Conservation (phyloP, 2,888 invertebrate species). For the Euzophera pinguis region DNA sequence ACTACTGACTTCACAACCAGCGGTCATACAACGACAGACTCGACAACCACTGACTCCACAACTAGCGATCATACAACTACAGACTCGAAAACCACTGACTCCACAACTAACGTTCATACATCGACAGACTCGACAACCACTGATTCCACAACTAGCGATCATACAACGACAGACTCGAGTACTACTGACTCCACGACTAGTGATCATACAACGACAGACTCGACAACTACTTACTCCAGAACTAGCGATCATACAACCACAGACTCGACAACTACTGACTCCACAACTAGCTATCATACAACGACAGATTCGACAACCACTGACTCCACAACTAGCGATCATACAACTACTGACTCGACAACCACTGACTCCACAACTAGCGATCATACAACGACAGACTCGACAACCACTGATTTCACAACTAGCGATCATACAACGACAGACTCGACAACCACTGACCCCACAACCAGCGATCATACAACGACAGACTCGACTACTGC, state of each 20-base stretch:
- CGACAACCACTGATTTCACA: too few species aligned
- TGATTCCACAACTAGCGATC: background rate
- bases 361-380: background rate
- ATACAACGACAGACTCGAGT: background rate
- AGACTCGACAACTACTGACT: background rate
- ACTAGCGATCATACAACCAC: background rate
- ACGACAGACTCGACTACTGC: constrained; percentile 7
- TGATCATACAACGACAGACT: background rate
- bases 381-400: constrained; percentile 2
- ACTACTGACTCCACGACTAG: background rate
- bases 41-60: background rate
- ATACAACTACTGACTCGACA: background rate
- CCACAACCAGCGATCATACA: constrained; percentile 1
- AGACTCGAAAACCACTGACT: background rate
- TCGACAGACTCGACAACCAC: background rate
- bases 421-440: background rate
- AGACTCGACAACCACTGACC: constrained; percentile 13
- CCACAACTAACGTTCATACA: background rate
- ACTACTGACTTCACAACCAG: background rate
- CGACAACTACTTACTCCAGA: background rate
- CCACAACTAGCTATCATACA: background rate
- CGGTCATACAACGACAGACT: background rate
- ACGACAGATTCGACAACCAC: background rate
- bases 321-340: background rate
- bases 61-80: background rate